phyloP scores from a whole-genome alignment of 2,797 vertebrate genomes.

The Sphenodon punctatus region DNA sequence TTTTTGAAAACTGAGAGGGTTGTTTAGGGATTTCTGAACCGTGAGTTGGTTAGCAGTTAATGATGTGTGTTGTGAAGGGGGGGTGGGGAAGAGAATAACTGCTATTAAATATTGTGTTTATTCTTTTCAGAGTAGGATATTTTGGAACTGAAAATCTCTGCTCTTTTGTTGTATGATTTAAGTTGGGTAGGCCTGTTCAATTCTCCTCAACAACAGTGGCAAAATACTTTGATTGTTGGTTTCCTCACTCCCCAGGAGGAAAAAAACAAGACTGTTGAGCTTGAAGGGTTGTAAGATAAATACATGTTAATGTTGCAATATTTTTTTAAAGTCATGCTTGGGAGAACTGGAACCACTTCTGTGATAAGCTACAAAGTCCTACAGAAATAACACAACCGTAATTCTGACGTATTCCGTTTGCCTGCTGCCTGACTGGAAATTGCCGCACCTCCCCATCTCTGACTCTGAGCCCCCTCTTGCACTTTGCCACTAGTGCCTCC shows the following conservation, averaged over 20 bases:
- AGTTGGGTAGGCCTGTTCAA: constrained; percentile 56
- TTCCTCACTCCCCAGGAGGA: constrained; percentile 2
- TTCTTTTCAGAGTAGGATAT: constrained; percentile 17
- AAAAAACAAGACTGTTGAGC: neutral
- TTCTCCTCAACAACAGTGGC: constrained; percentile 25
- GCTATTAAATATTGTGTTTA: constrained; percentile 61
- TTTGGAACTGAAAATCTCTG: constrained; percentile 61
- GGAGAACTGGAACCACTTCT: neutral
- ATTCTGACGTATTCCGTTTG: neutral
- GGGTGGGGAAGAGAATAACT: too few relatives aligned
- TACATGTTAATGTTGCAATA: too few relatives aligned
- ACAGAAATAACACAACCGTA: neutral
- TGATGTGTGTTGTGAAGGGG: constrained; percentile 57
- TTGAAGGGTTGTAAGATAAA: too few relatives aligned
- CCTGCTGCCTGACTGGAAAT: too few relatives aligned
- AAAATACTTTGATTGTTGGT: constrained; percentile 57
- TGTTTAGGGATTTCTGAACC: constrained; percentile 71
- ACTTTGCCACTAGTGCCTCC: too few relatives aligned
- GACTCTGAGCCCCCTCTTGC: too few relatives aligned
- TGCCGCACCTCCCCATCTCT: too few relatives aligned
- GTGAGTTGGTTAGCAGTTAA: constrained; percentile 79
- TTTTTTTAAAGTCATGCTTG: neutral
- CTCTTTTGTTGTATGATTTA: constrained; percentile 63
- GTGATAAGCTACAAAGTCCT: neutral
- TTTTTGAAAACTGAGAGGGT: constrained; percentile 74